A percentile compares a stretch with the other conserved stretches of the same genome.
These are phyloP conservation scores for Agrenia bidenticulata DNA, from an alignment of 2,888 invertebrate species.

Conservation along the genomic window DNA sequence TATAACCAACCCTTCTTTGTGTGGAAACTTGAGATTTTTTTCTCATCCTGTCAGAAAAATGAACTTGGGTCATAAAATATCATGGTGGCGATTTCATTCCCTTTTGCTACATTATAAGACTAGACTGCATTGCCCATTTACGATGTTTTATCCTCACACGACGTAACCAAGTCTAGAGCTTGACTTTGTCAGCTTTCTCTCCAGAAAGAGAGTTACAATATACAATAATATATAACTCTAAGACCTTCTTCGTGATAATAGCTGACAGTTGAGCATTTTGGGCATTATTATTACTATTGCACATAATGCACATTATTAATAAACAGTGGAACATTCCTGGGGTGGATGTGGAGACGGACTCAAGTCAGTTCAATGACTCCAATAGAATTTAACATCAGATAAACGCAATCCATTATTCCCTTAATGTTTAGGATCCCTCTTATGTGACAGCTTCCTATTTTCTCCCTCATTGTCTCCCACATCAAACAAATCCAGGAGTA, in stretches of 20 bases:
- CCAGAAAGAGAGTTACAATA: too few species aligned
- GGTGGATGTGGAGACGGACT: too few species aligned
- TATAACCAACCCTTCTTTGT: too few species aligned
- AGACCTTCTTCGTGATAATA: too few species aligned
- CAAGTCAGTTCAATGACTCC: background rate
- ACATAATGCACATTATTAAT: too few species aligned
- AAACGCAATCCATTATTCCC: slow-evolving; percentile 7
- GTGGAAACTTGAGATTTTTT: background rate
- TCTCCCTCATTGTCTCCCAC: slow-evolving; percentile 8
- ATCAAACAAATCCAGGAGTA: slow-evolving; percentile 13
- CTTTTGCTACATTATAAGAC: background rate
- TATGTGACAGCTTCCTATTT: slow-evolving; percentile 17
- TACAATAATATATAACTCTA: too few species aligned
- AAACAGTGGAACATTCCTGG: too few species aligned
- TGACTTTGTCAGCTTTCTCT: too few species aligned
- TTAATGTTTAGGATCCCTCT: background rate
- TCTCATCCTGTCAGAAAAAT: slow-evolving; percentile 7
- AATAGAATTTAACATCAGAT: background rate
- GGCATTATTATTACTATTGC: too few species aligned
- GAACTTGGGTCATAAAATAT: slow-evolving; percentile 12
- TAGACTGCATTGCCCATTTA: background rate
- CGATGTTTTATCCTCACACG: too few species aligned
- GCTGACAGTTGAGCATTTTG: too few species aligned
- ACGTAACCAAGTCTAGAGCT: too few species aligned
- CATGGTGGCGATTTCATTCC: slow-evolving; percentile 13